phyloP scores from a whole-genome alignment of 2,888 invertebrate species.

The Nysson spinosus region DNA sequence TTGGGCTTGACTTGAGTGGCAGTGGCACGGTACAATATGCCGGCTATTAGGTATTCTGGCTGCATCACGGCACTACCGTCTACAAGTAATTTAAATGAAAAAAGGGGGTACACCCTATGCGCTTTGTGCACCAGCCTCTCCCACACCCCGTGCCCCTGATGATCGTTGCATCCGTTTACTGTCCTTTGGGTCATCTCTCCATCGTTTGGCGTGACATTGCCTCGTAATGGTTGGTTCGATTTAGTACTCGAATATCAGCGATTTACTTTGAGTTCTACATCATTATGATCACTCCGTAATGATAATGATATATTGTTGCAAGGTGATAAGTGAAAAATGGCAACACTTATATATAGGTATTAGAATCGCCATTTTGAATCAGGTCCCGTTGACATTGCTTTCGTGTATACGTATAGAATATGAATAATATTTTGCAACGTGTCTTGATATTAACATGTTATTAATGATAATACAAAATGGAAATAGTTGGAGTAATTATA shows the following conservation, averaged over 20 bases:
- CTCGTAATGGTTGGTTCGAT: slow-evolving; percentile 11
- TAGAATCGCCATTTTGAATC: too few relatives aligned
- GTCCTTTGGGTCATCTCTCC: slow-evolving; percentile 15
- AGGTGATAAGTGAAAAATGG: too few relatives aligned
- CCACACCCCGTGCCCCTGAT: slow-evolving; percentile 20
- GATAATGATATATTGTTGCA: too few relatives aligned
- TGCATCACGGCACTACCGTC: slow-evolving; percentile 39
- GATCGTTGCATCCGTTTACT: slow-evolving; percentile 40
- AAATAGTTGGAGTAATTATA: too few relatives aligned
- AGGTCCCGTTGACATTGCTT: too few relatives aligned
- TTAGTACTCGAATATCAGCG: slow-evolving; percentile 31
- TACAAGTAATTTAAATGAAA: slow-evolving; percentile 57
- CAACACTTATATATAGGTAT: too few relatives aligned
- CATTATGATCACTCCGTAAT: too few relatives aligned
- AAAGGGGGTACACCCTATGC: slow-evolving; percentile 35
- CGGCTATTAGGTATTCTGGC: slow-evolving; percentile 54
- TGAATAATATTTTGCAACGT: too few relatives aligned
- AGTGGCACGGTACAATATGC: slow-evolving; percentile 55
- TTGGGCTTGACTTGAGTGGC: slow-evolving; percentile 53
- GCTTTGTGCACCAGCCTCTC: slow-evolving; percentile 29
- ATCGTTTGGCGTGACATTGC: slow-evolving; percentile 1
- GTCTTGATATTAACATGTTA: too few relatives aligned
- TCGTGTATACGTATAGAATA: too few relatives aligned
- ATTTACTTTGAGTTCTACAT: slow-evolving; percentile 33
- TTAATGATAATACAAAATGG: too few relatives aligned